phyloP scores from a whole-genome alignment of 2,888 invertebrate genomes.

The Eretmocerus hayati region DNA sequence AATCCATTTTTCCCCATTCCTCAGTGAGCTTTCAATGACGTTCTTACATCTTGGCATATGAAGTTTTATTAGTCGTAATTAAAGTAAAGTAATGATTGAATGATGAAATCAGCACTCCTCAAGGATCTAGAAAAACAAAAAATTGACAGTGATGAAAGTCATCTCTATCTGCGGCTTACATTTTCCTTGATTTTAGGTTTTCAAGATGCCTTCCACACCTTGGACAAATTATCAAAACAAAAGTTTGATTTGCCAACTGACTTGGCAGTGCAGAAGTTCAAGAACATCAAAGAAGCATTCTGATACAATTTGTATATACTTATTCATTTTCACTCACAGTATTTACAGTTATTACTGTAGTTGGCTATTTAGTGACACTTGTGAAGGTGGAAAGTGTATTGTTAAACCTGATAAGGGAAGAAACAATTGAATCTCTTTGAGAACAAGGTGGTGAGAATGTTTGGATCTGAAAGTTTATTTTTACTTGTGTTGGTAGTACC shows the following conservation, averaged over 20 bases:
- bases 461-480: slow-evolving; percentile 6
- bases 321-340: too few relatives aligned
- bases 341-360: slow-evolving; percentile 2
- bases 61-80: too few relatives aligned
- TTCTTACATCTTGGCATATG: too few relatives aligned
- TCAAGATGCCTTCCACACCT: slow-evolving; percentile 85
- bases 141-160: too few relatives aligned
- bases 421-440: neutral
- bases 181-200: slow-evolving; percentile 78
- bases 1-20: too few relatives aligned
- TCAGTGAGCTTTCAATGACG: too few relatives aligned
- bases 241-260: slow-evolving; percentile 94
- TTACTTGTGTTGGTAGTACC: slow-evolving; percentile 11
- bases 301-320: too few relatives aligned
- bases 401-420: neutral
- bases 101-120: too few relatives aligned
- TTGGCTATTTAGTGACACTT: slow-evolving; percentile 8
- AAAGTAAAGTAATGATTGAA: too few relatives aligned
- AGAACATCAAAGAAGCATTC: slow-evolving; percentile 87
- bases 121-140: too few relatives aligned
- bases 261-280: slow-evolving; percentile 91
- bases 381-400: slow-evolving; percentile 1
- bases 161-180: too few relatives aligned
- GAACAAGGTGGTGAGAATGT: neutral
- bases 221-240: slow-evolving; percentile 77